Conservation (phyloP, 2,888 invertebrate species). For the Clivina fossor region DNA sequence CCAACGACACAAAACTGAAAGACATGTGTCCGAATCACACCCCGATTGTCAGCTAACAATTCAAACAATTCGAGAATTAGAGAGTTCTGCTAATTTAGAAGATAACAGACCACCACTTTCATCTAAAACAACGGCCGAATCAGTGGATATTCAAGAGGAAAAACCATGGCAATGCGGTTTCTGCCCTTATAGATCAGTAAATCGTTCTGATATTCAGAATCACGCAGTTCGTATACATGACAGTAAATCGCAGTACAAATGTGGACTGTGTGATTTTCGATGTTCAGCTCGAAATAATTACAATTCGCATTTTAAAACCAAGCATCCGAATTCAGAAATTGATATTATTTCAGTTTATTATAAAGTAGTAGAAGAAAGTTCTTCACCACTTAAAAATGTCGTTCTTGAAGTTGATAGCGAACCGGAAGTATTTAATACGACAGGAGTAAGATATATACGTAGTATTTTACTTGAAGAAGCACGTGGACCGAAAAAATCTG, state of each 20-base stretch:
- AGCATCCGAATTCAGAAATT: conserved; percentile 57
- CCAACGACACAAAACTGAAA: conserved; percentile 63
- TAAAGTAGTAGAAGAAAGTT: conserved; percentile 49
- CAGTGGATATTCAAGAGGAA: too few relatives aligned
- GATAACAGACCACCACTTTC: conserved; percentile 42
- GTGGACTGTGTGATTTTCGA: conserved; percentile 66
- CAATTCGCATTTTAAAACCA: conserved; percentile 61
- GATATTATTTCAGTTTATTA: conserved; percentile 60
- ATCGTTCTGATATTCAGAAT: conserved; percentile 61
- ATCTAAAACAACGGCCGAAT: conserved; percentile 56
- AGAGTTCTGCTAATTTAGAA: conserved; percentile 35
- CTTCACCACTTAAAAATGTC: conserved; percentile 42
- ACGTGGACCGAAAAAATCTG: conserved; percentile 15
- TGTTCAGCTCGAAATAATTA: conserved; percentile 59
- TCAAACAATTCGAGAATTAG: conserved; percentile 53
- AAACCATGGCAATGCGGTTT: conserved; percentile 72
- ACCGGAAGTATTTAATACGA: conserved; percentile 56
- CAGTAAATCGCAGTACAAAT: conserved; percentile 70
- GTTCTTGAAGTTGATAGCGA: conserved; percentile 44
- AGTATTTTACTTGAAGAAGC: conserved; percentile 63
- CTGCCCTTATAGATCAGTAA: conserved; percentile 63
- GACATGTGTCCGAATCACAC: conserved; percentile 67
- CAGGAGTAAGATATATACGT: conserved; percentile 60
- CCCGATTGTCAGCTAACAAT: conserved; percentile 52
- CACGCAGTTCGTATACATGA: conserved; percentile 65